Conservation (phyloP, 1,140 invertebrate genomes). For the Armadillidium nasatum region DNA sequence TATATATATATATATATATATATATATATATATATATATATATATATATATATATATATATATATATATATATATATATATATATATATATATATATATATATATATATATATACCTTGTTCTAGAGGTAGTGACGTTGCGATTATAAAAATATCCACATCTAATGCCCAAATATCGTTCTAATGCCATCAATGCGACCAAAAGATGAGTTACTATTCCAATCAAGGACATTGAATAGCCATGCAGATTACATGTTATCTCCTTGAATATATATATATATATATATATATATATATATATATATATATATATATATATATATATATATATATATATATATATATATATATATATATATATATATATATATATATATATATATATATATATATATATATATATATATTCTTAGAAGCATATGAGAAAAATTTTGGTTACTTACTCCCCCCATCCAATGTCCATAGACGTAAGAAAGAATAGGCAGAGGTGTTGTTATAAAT, state of each 20-base stretch:
- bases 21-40: neutral
- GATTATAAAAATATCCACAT: constrained; percentile 21
- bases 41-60: constrained; percentile 23
- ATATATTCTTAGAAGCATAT: neutral
- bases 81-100: constrained; percentile 16
- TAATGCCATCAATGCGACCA: constrained; percentile 26
- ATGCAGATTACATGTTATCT: constrained; percentile 20
- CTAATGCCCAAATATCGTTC: constrained; percentile 22
- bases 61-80: constrained; percentile 16
- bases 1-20: constrained; percentile 14
- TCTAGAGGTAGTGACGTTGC: constrained; percentile 20
- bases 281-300: constrained; percentile 5
- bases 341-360: neutral
- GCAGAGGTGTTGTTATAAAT: constrained; percentile 49
- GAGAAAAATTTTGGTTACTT: constrained; percentile 20
- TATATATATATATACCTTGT: neutral
- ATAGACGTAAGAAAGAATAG: constrained; percentile 49
- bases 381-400: neutral
- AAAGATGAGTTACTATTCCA: constrained; percentile 27
- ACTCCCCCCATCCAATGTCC: constrained; percentile 49
- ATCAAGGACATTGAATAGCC: constrained; percentile 28
- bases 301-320: constrained; percentile 1
- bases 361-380: neutral
- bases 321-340: neutral
- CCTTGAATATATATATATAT: neutral